These are phyloP conservation scores for Theonella swinhoei DNA, from an alignment of 37 sponge, comb jelly and placozoan genomes.

Conservation along the genomic window DNA sequence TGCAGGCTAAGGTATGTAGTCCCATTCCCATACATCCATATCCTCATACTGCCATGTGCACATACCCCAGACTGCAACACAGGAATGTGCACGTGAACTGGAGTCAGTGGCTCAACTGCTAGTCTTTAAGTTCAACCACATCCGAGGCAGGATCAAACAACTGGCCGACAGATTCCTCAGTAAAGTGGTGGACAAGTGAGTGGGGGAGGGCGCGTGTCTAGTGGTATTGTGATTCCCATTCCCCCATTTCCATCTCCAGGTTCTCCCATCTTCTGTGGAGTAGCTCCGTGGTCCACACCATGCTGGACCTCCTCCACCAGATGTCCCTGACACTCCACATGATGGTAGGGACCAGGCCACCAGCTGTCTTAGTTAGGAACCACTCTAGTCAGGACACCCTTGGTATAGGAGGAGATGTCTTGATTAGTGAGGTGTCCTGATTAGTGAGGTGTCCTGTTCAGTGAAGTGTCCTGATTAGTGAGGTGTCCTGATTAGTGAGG, in stretches of 20 bases:
- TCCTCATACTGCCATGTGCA: not conserved
- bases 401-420: not conserved
- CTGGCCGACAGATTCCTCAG: constrained; percentile 70
- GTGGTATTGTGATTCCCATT: not conserved
- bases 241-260: constrained; percentile 11
- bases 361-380: not conserved
- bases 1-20: constrained; percentile 65
- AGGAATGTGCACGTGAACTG: constrained; percentile 49
- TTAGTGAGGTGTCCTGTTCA: too few relatives aligned
- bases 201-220: not conserved
- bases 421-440: too few relatives aligned
- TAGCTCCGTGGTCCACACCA: constrained; percentile 51
- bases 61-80: constrained; percentile 49
- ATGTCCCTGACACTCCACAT: constrained; percentile 46
- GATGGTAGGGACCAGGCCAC: constrained; percentile 4
- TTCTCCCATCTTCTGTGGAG: constrained; percentile 82
- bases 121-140: constrained; percentile 75
- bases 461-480: too few relatives aligned
- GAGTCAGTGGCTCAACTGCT: constrained; percentile 66
- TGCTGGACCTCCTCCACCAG: constrained; percentile 74
- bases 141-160: constrained; percentile 63
- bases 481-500: too few relatives aligned
- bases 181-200: constrained; percentile 68
- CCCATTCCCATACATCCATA: not conserved
- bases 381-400: not conserved